Evolutionary conservation across 2,888 invertebrate genomes (phyloP).

Genomic region (Synergus laeviventris): DNA sequence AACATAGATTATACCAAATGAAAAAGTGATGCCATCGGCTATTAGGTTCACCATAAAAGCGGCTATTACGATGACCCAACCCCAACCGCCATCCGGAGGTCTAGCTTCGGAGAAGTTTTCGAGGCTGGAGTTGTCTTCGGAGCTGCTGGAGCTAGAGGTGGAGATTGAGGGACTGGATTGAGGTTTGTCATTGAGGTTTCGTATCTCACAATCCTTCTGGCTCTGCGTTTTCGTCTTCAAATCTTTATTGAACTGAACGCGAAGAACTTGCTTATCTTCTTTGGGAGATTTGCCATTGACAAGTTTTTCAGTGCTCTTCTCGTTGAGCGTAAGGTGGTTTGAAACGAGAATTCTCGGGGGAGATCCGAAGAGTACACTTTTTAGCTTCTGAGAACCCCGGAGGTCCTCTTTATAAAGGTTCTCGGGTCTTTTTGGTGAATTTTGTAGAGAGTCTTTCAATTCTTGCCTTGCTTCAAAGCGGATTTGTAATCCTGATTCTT

Average conservation of each 20-base stretch:
- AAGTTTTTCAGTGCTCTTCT: conserved; percentile 63
- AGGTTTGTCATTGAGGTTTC: conserved; percentile 37
- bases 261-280: conserved; percentile 64
- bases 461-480: conserved; percentile 64
- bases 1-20: conserved; percentile 92
- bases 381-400: conserved; percentile 56
- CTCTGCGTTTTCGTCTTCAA: conserved; percentile 42
- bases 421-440: conserved; percentile 57
- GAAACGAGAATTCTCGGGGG: conserved; percentile 54
- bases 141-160: conserved; percentile 76
- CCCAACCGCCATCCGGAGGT: conserved; percentile 94
- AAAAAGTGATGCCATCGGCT: conserved; percentile 94
- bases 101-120: conserved; percentile 82
- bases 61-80: conserved; percentile 94
- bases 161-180: conserved; percentile 70
- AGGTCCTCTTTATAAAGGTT: conserved; percentile 60
- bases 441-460: conserved; percentile 55
- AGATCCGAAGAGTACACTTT: conserved; percentile 54
- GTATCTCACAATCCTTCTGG: conserved; percentile 42
- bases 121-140: conserved; percentile 81
- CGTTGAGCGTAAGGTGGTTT: conserved; percentile 50
- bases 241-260: conserved; percentile 71
- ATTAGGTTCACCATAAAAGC: conserved; percentile 93
- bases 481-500: conserved; percentile 59
- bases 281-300: conserved; percentile 63